Evolutionary conservation across 2,888 invertebrate species (phyloP).

Genomic region (Metalampra italica): DNA sequence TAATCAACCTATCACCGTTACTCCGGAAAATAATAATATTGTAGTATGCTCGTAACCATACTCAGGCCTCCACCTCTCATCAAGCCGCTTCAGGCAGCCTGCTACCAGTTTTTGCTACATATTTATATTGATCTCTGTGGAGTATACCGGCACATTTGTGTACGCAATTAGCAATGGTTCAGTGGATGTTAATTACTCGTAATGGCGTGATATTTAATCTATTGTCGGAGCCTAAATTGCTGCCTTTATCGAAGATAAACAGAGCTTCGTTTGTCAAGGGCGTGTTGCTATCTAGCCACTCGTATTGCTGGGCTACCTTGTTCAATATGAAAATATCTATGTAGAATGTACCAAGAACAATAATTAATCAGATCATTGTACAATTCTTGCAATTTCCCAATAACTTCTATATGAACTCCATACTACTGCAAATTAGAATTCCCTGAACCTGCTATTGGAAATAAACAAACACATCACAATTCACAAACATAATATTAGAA

Average conservation of each 20-base stretch:
- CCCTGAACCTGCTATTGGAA: not conserved
- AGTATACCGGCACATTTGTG: not conserved
- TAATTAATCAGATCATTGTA: no score
- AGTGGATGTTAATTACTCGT: slow-evolving; percentile 52
- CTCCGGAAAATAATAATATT: no score
- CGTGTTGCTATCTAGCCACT: slow-evolving; percentile 11
- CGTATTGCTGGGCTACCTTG: not conserved
- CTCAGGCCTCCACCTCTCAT: no score
- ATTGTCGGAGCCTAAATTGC: slow-evolving; percentile 37
- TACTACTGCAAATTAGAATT: no score
- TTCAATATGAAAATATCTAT: no score
- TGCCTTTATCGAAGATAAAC: slow-evolving; percentile 52
- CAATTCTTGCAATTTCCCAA: no score
- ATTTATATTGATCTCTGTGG: not conserved
- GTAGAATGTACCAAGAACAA: no score
- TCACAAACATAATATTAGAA: not conserved
- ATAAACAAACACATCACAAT: not conserved
- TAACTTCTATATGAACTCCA: no score
- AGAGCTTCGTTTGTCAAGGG: slow-evolving; percentile 36
- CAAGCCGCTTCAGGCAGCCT: no score
- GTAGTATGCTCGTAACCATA: no score
- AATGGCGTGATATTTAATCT: slow-evolving; percentile 61
- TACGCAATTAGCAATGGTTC: slow-evolving; percentile 48
- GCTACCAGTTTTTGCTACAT: no score
- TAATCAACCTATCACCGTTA: no score